Base-by-base conservation (phyloP, 1,140 invertebrate genomes). In the Drosophila auraria region DNA sequence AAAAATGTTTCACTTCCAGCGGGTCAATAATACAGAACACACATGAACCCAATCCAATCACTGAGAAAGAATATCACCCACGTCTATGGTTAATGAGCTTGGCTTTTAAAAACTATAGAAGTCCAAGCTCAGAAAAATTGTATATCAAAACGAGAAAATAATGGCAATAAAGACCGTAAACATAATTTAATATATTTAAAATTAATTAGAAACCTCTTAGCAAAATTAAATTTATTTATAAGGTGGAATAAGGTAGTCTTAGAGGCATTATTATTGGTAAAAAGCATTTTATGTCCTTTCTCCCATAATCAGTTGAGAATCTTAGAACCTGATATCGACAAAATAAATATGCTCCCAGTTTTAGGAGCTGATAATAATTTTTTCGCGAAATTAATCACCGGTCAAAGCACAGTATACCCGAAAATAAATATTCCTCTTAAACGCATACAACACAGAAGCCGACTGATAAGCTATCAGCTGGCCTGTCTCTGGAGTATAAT, bases 1-100 rank as follows among this genome's bases (percentile, higher is more conserved):
- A 87, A 90, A 87, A 87, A 89, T 84, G 74, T 66, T 90, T 72
- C 83, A 83, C 56, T 83, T 89, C 63, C 61, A 79, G 82, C 78
- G 78, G 60, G 84, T 89, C 83, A 89, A 87, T 84, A 87, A 84
- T 82, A 76, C 58, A 76, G 33, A 54, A 58, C 65, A 75, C 11
- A 50, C 54, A 59, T 27, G 49, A 30, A 44, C 9, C 17, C 23
- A 62, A 15, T 15, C 17, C 17, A 42, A 38, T 15, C 61, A 69
- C 49, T 70, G 45, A 27, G 12, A 66, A 5, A 47, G 25, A 47
- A 45, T 45, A 23, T 42, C 5, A 25, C 3, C 6, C 42, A 30
- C 3, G 33, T 36, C 14, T 38, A 14, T 38, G 36, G 36, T 12
- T 38, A 6, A 54, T 36, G 33, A 36, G 33, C 9, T 36, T 11